A percentile compares a stretch with the other conserved stretches of the same genome.
These are phyloP conservation scores for Xestia c-nigrum DNA, from an alignment of 2,888 invertebrate genomes.

Conservation along the genomic window DNA sequence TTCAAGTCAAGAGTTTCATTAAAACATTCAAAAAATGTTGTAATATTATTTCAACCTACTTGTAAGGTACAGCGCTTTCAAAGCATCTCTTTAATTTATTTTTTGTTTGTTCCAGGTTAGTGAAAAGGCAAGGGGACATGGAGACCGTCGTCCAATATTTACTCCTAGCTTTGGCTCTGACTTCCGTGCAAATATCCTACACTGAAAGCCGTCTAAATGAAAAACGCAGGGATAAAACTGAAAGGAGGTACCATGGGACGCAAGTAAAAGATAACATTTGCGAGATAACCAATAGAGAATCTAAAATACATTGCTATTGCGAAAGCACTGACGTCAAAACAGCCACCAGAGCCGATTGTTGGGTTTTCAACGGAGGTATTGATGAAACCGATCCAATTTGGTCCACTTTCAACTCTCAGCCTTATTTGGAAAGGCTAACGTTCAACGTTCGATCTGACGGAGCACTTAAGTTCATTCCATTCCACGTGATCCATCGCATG, in stretches of 20 bases:
- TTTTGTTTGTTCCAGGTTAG: slow-evolving; percentile 86
- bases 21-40: slow-evolving; percentile 26
- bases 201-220: slow-evolving; percentile 89
- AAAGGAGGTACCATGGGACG: slow-evolving; percentile 83
- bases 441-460: slow-evolving; percentile 93
- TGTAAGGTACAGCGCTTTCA: slow-evolving; percentile 53
- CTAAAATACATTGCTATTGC: slow-evolving; percentile 93
- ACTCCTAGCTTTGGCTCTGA: slow-evolving; percentile 88
- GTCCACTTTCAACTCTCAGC: slow-evolving; percentile 93
- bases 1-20: slow-evolving; percentile 16
- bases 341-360: slow-evolving; percentile 94
- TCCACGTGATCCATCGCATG: slow-evolving; percentile 92
- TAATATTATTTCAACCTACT: slow-evolving; percentile 36
- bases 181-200: slow-evolving; percentile 89
- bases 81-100: slow-evolving; percentile 67
- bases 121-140: slow-evolving; percentile 80
- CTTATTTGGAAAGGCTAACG: slow-evolving; percentile 92
- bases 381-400: slow-evolving; percentile 93
- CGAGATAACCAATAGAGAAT: slow-evolving; percentile 89
- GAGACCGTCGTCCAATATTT: slow-evolving; percentile 88
- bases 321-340: slow-evolving; percentile 89
- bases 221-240: slow-evolving; percentile 89
- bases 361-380: slow-evolving; percentile 93
- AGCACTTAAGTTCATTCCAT: slow-evolving; percentile 93
- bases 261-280: slow-evolving; percentile 90